Evolutionary conservation across 2,888 invertebrate genomes (phyloP).

Genomic region (Drosophila putrida): DNA sequence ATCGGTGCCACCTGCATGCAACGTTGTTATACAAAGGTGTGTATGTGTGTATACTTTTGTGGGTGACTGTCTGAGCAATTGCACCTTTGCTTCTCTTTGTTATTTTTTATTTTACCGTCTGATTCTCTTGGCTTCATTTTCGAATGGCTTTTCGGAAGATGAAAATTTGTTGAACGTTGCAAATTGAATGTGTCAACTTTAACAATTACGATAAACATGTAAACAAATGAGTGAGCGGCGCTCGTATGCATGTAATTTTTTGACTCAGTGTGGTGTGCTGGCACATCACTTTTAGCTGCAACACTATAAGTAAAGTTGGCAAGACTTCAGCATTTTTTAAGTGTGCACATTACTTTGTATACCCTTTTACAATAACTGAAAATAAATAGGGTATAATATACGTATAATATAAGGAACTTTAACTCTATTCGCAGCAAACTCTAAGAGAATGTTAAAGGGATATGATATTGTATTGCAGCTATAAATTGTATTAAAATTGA

Average conservation of each 20-base stretch:
- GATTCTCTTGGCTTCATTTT: slow-evolving; percentile 16
- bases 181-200: slow-evolving; percentile 44
- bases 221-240: slow-evolving; percentile 23
- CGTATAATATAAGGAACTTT: too few species aligned
- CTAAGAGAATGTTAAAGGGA: too few species aligned
- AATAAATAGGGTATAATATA: not conserved
- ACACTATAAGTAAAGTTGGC: slow-evolving; percentile 34
- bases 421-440: too few species aligned
- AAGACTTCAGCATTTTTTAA: slow-evolving; percentile 29
- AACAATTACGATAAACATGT: slow-evolving; percentile 33
- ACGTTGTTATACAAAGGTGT: not conserved
- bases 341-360: slow-evolving; percentile 21
- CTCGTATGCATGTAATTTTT: slow-evolving; percentile 13
- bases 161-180: slow-evolving; percentile 28
- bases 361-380: not conserved
- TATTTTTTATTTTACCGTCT: not conserved
- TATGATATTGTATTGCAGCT: too few species aligned
- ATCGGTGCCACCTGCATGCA: slow-evolving; percentile 68
- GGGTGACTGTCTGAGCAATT: slow-evolving; percentile 31
- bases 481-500: too few species aligned
- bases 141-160: slow-evolving; percentile 29
- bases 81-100: slow-evolving; percentile 45
- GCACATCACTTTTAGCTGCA: slow-evolving; percentile 14
- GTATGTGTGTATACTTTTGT: slow-evolving; percentile 10
- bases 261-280: slow-evolving; percentile 10